These are phyloP conservation scores for Perithous albicinctus DNA, from an alignment of 2,888 invertebrate genomes.

Conservation along the genomic window DNA sequence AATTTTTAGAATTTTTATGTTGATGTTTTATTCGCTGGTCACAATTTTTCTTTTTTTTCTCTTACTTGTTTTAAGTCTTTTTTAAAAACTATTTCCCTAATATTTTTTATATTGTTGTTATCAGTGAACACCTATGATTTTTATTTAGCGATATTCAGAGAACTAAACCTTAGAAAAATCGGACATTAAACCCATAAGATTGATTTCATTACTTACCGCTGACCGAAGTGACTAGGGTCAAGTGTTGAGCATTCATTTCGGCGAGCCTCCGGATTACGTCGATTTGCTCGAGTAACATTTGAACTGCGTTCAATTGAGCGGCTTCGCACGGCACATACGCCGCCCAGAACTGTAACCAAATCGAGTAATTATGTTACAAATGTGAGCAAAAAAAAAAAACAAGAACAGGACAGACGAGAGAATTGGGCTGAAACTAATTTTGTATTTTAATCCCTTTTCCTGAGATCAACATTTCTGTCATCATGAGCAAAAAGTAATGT, in stretches of 20 bases:
- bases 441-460: neutral
- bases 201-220: constrained; percentile 81
- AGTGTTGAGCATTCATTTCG: constrained; percentile 91
- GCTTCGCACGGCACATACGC: constrained; percentile 95
- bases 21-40: too few species aligned
- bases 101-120: too few species aligned
- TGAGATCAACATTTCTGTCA: constrained; percentile 12
- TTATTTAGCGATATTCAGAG: too few species aligned
- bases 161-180: too few species aligned
- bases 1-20: too few species aligned
- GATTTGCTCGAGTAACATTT: constrained; percentile 94
- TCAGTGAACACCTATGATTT: too few species aligned
- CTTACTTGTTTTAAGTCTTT: too few species aligned
- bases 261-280: constrained; percentile 92
- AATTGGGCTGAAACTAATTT: constrained; percentile 9
- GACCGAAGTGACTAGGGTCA: constrained; percentile 89
- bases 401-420: neutral
- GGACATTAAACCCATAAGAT: too few species aligned
- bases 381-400: constrained; percentile 35
- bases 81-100: too few species aligned
- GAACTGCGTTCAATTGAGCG: constrained; percentile 93
- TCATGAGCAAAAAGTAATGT: neutral
- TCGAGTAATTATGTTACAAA: constrained; percentile 29
- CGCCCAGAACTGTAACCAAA: constrained; percentile 91
- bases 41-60: too few species aligned